Base-by-base conservation (phyloP, 2,797 vertebrate species). In the Catamblyrhynchus diadema region DNA sequence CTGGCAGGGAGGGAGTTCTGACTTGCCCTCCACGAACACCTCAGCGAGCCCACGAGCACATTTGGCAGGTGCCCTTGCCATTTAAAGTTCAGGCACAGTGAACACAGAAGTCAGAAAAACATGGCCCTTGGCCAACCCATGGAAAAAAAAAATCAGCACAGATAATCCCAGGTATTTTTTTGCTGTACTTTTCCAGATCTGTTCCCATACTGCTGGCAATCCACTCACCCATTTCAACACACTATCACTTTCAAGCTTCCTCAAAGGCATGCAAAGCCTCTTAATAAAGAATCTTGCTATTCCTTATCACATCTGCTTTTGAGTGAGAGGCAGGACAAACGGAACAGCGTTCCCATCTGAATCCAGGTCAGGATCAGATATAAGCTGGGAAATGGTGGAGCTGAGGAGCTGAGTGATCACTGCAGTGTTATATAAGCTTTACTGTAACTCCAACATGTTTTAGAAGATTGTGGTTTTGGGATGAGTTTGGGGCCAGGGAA, bases 261-360 rank as follows among this genome's bases (percentile, higher is more conserved):
- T 94, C 81, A 93, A 83, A 88, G 88, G 75, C 65, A n/a, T 2
- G 9, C 44, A 94, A 93, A 94, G 59, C 84, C 24, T 92, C 95
- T 96, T 93, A 92, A 69, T 81, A 72, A 92, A 74, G 94, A 94
- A 94, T 94, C 85, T 84, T 21, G 35, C 32, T 47, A 7, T 72
- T 96, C 71, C 88, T 94, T 95, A 90, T 91, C 95, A 72, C 69
- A 75, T 90, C 72, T 93, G 89, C 61, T 69, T 97, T 56, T 86
- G 72, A 72, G 70, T 50, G 65, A 92, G 92, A 86, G 69, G 20
- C 30, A 70, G 92, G 94, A 88, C 66, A 66, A 86, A 84, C 4
- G 50, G 80, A 48, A 25, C 39, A 61, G 45, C 0, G 0, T 50
- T 85, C 71, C n/a, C 13, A 10, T 53, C 50, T 65, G 79, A 93